Conservation (phyloP, 2,888 invertebrate genomes). For the Archips xylosteana region DNA sequence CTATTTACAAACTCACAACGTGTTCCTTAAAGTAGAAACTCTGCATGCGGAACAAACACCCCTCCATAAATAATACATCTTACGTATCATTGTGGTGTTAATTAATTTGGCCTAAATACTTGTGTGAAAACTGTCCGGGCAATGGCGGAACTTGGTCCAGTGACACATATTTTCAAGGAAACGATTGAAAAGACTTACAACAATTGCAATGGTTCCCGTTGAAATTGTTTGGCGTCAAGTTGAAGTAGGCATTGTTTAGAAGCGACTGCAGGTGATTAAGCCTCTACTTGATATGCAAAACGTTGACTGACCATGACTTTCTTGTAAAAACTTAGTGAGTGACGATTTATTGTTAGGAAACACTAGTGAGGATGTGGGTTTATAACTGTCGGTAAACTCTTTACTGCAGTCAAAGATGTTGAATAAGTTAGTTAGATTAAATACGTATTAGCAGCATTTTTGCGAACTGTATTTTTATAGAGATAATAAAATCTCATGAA, state of each 20-base stretch:
- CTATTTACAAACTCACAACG: neutral
- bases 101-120: slow-evolving; percentile 73
- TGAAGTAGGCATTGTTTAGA: slow-evolving; percentile 31
- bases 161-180: slow-evolving; percentile 56
- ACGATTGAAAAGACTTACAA: slow-evolving; percentile 53
- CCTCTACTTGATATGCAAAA: slow-evolving; percentile 20
- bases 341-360: slow-evolving; percentile 22
- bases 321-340: slow-evolving; percentile 13
- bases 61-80: slow-evolving; percentile 75
- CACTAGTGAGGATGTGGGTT: neutral
- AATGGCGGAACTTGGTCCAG: slow-evolving; percentile 46
- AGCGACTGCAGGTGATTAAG: slow-evolving; percentile 27
- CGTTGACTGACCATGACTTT: slow-evolving; percentile 24
- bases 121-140: slow-evolving; percentile 61
- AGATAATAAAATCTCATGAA: neutral
- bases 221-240: slow-evolving; percentile 48
- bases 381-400: neutral
- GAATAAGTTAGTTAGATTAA: too few relatives aligned
- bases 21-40: slow-evolving; percentile 47
- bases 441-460: neutral
- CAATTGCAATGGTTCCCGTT: slow-evolving; percentile 56
- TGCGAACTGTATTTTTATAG: neutral
- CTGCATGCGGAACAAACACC: slow-evolving; percentile 50
- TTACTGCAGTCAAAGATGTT: too few relatives aligned
- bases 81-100: slow-evolving; percentile 74